phyloP scores from a whole-genome alignment of 2,797 vertebrate species.

The Valencia hispanica region DNA sequence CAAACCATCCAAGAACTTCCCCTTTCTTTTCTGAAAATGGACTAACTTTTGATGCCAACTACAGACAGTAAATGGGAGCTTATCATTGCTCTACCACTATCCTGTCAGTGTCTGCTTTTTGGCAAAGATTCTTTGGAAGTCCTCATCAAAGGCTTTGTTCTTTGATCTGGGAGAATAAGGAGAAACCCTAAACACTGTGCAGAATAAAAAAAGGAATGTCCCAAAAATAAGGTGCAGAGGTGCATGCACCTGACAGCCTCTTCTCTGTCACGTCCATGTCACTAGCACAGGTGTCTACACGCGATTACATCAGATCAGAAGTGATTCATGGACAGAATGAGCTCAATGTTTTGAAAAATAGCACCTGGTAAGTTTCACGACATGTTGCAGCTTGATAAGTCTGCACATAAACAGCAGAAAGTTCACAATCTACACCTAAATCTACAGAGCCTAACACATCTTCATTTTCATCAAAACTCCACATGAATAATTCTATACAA shows the following conservation, averaged over 20 bases:
- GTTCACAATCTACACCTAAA: neutral
- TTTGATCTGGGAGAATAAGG: slow-evolving; percentile 79
- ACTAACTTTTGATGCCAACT: slow-evolving; percentile 76
- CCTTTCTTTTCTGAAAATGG: slow-evolving; percentile 74
- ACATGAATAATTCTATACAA: slow-evolving; percentile 19
- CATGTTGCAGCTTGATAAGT: neutral
- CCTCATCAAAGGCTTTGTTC: slow-evolving; percentile 80
- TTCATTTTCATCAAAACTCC: neutral
- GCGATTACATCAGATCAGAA: slow-evolving; percentile 44
- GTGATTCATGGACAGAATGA: slow-evolving; percentile 46
- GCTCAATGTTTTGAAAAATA: slow-evolving; percentile 24
- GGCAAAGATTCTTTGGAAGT: slow-evolving; percentile 83
- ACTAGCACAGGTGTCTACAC: slow-evolving; percentile 60
- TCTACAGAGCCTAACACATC: neutral
- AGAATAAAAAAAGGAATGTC: slow-evolving; percentile 82
- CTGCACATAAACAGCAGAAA: neutral
- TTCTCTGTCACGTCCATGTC: slow-evolving; percentile 51
- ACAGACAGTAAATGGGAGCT: slow-evolving; percentile 80
- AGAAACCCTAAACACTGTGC: slow-evolving; percentile 72
- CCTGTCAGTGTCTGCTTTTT: slow-evolving; percentile 81
- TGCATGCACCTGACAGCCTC: slow-evolving; percentile 59
- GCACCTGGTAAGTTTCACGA: slow-evolving; percentile 27
- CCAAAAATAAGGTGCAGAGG: slow-evolving; percentile 49
- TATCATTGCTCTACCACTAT: slow-evolving; percentile 83
- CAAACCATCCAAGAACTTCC: slow-evolving; percentile 75